A percentile compares a stretch with the other conserved stretches of the same genome.
Evolutionary conservation across 2,888 invertebrate species (phyloP).

Genomic region (Mimumesa dahlbomi): DNA sequence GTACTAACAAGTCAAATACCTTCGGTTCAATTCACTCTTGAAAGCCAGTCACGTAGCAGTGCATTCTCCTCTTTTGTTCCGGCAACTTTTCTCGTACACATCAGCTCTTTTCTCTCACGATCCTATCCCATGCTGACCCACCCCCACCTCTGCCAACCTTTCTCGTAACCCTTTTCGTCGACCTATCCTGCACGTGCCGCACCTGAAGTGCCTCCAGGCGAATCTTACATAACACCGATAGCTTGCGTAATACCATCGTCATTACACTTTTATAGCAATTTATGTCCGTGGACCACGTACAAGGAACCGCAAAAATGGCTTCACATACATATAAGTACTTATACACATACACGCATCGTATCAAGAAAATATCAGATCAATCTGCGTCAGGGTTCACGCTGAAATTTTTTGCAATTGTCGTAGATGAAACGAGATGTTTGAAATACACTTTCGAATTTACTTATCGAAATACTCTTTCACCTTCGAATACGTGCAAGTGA

Average conservation of each 20-base stretch:
- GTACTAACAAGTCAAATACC: slow-evolving; percentile 25
- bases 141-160: slow-evolving; percentile 48
- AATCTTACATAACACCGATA: slow-evolving; percentile 46
- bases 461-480: too few relatives aligned
- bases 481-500: too few relatives aligned
- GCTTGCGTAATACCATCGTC: slow-evolving; percentile 41
- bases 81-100: slow-evolving; percentile 40
- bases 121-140: slow-evolving; percentile 37
- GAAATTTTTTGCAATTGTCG: too few relatives aligned
- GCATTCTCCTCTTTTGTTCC: slow-evolving; percentile 48
- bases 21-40: slow-evolving; percentile 35
- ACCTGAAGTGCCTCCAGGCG: slow-evolving; percentile 62
- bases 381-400: too few relatives aligned
- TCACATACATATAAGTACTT: background rate
- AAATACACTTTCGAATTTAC: too few relatives aligned
- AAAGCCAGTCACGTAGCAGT: slow-evolving; percentile 37
- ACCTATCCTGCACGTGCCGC: slow-evolving; percentile 58
- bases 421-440: too few relatives aligned
- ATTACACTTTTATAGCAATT: slow-evolving; percentile 53
- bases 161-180: slow-evolving; percentile 61
- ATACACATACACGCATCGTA: too few relatives aligned
- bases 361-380: too few relatives aligned
- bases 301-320: too few relatives aligned
- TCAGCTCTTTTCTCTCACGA: slow-evolving; percentile 53
- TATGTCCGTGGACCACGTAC: too few relatives aligned